Conservation (phyloP, 2,113 vertebrate genomes). For the Phylloscopus trochilus region DNA sequence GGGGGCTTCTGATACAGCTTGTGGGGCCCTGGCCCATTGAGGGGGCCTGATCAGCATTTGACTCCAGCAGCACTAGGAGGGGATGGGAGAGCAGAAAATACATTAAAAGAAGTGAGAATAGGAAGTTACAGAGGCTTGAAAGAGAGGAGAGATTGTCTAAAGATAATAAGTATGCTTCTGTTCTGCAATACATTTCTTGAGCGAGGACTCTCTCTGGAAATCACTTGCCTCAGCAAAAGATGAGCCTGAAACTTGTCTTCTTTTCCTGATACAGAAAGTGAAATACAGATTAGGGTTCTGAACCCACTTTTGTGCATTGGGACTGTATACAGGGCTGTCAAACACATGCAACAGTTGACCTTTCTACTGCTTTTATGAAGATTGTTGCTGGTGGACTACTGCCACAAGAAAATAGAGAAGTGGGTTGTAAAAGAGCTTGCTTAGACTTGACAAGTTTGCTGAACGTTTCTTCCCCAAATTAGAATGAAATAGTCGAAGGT, state of each 20-base stretch:
- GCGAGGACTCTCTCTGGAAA: neutral
- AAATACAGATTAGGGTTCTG: constrained; percentile 22
- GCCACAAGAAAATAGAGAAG: constrained; percentile 59
- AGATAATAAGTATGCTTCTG: neutral
- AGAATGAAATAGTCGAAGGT: constrained; percentile 46
- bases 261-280: neutral
- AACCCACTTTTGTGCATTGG: constrained; percentile 15
- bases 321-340: neutral
- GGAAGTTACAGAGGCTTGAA: neutral
- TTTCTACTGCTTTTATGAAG: constrained; percentile 8
- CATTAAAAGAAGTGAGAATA: neutral
- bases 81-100: neutral
- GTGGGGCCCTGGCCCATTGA: rapidly evolving
- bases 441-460: constrained; percentile 60
- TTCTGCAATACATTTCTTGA: neutral
- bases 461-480: constrained; percentile 18
- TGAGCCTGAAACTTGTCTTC: neutral
- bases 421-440: constrained; percentile 56
- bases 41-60: neutral
- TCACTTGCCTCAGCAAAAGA: constrained; percentile 27
- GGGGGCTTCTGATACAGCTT: neutral
- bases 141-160: neutral
- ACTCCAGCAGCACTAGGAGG: neutral
- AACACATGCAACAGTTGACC: neutral
- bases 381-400: constrained; percentile 34